Conservation (phyloP, 64 coral and sea anemone genomes). For the Stylophora pistillata region DNA sequence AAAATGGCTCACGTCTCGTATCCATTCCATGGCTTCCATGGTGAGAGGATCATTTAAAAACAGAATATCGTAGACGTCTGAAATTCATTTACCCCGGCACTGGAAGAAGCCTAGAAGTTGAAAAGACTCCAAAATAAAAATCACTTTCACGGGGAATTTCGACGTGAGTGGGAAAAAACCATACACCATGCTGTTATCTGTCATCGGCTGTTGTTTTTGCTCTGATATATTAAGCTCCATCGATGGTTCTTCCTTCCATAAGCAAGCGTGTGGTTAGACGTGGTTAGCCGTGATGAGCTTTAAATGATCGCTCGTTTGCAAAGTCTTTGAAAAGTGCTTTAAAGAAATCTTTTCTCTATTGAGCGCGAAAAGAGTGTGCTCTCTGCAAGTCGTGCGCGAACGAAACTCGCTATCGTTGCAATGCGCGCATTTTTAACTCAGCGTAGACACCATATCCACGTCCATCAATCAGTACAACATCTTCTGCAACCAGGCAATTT, state of each 20-base stretch:
- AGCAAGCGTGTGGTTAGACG: neutral
- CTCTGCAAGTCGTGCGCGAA: neutral
- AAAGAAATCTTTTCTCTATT: neutral
- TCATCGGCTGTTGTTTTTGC: slow-evolving; percentile 39
- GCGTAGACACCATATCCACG: too few relatives aligned
- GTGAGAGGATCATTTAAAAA: neutral
- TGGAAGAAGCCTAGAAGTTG: too few relatives aligned
- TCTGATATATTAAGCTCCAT: slow-evolving; percentile 15
- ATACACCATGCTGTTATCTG: slow-evolving; percentile 29
- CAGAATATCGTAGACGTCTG: neutral
- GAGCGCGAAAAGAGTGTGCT: neutral
- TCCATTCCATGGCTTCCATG: neutral
- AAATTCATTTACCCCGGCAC: neutral
- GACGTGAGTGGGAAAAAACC: neutral
- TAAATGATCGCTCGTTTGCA: slow-evolving; percentile 44
- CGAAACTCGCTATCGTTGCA: neutral
- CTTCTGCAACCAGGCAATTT: neutral
- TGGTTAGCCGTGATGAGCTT: slow-evolving; percentile 28
- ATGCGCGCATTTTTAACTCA: neutral
- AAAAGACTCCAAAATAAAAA: too few relatives aligned
- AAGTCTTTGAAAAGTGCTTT: slow-evolving; percentile 29
- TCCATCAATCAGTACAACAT: neutral
- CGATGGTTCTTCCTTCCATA: slow-evolving; percentile 3
- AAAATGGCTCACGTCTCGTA: neutral
- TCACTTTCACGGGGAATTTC: neutral